Conservation (phyloP, 2,113 vertebrate genomes). For the Rhagologus leucostigma region DNA sequence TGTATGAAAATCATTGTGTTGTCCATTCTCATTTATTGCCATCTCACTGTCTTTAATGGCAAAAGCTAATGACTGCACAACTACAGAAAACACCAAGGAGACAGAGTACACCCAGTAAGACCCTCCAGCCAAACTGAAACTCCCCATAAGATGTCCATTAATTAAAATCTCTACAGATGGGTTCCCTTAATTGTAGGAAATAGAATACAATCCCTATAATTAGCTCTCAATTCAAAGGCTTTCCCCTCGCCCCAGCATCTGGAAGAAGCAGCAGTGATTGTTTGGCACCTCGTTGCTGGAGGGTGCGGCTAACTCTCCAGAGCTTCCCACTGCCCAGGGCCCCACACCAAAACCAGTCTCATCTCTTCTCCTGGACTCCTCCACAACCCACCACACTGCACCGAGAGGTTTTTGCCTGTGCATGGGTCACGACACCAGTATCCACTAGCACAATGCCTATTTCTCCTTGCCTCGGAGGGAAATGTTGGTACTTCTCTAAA, state of each 20-base stretch:
- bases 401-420: neutral
- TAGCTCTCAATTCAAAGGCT: slow-evolving; percentile 7
- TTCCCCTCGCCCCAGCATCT: neutral
- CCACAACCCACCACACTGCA: rapidly evolving
- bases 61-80: neutral
- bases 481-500: neutral
- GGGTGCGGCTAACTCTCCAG: neutral
- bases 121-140: slow-evolving; percentile 32
- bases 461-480: rapidly evolving
- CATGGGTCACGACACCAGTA: rapidly evolving
- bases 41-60: neutral
- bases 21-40: neutral
- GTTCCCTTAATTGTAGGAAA: slow-evolving; percentile 36
- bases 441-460: rapidly evolving
- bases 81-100: neutral
- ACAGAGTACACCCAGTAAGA: neutral
- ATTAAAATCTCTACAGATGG: slow-evolving; percentile 49
- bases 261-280: neutral
- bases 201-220: slow-evolving; percentile 14
- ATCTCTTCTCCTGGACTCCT: neutral
- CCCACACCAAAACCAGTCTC: neutral
- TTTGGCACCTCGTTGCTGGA: neutral
- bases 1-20: neutral
- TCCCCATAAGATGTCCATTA: slow-evolving; percentile 9
- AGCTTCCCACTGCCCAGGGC: neutral